These are phyloP conservation scores for Ictalurus punctatus DNA, from an alignment of 2,113 vertebrate species.

Conservation along the genomic window DNA sequence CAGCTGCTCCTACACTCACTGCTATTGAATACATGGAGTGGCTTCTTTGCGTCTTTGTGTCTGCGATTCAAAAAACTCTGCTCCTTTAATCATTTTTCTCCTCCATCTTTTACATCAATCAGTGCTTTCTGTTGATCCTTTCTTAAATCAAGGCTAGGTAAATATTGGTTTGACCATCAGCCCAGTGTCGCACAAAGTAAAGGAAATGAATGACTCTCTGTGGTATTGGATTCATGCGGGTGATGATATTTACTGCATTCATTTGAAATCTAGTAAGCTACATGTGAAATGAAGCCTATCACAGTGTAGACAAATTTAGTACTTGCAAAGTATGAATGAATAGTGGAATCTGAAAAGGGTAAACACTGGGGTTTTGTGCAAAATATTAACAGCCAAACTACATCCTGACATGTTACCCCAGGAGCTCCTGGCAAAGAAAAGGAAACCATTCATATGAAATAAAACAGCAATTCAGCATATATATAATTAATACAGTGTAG, in stretches of 20 bases:
- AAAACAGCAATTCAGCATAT: slow-evolving; percentile 44
- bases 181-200: slow-evolving; percentile 24
- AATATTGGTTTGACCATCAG: slow-evolving; percentile 60
- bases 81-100: slow-evolving; percentile 60
- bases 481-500: slow-evolving; percentile 35
- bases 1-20: slow-evolving; percentile 55
- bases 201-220: background rate
- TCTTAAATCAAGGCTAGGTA: slow-evolving; percentile 61
- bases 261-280: background rate
- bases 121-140: background rate
- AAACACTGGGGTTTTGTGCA: slow-evolving; percentile 32
- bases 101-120: background rate
- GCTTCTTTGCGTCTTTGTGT: background rate
- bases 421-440: slow-evolving; percentile 17
- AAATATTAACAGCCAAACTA: slow-evolving; percentile 25
- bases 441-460: slow-evolving; percentile 42
- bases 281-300: background rate
- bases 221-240: background rate
- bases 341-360: background rate
- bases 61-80: background rate
- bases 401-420: slow-evolving; percentile 23
- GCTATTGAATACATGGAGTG: slow-evolving; percentile 53
- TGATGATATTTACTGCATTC: background rate
- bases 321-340: background rate
- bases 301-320: background rate